phyloP scores from a whole-genome alignment of 2,888 invertebrate species.

The Panzeria rudis region DNA sequence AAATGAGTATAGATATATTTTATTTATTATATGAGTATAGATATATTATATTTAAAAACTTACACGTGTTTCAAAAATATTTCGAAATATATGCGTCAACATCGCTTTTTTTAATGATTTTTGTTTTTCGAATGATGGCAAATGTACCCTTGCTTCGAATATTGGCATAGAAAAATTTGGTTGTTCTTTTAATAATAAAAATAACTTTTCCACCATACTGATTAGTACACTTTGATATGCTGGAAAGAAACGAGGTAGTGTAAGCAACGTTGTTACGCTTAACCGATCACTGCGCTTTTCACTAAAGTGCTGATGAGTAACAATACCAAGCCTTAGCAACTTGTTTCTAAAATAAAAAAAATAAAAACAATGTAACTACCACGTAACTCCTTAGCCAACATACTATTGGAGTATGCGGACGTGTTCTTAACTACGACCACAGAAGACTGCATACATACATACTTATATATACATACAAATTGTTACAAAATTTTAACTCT shows the following conservation, averaged over 20 bases:
- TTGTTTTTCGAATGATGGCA: conserved; percentile 68
- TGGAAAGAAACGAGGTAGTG: conserved; percentile 87
- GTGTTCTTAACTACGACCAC: too few species aligned
- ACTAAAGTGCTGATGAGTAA: conserved; percentile 86
- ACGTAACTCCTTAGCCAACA: not conserved
- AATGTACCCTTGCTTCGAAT: conserved; percentile 83
- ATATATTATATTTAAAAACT: conserved; percentile 74
- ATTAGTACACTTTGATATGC: conserved; percentile 85
- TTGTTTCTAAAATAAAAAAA: conserved; percentile 84
- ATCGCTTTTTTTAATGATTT: conserved; percentile 77
- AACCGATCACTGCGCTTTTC: conserved; percentile 84
- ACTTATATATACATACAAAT: not conserved
- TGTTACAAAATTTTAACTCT: too few species aligned
- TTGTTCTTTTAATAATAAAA: conserved; percentile 82
- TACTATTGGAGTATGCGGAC: not conserved
- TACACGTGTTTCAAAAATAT: conserved; percentile 85
- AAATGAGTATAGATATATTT: not conserved
- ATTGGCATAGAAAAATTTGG: conserved; percentile 85
- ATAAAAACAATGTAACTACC: not conserved
- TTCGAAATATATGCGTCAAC: conserved; percentile 84
- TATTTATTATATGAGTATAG: too few species aligned
- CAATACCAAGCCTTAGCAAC: conserved; percentile 85
- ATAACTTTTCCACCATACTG: conserved; percentile 79
- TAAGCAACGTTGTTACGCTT: conserved; percentile 85
- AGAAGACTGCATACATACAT: not conserved